Evolutionary conservation across 2,797 vertebrate genomes (phyloP), one percentile per base, ranked within the genome.

Genomic region (Coilia nasus): DNA sequence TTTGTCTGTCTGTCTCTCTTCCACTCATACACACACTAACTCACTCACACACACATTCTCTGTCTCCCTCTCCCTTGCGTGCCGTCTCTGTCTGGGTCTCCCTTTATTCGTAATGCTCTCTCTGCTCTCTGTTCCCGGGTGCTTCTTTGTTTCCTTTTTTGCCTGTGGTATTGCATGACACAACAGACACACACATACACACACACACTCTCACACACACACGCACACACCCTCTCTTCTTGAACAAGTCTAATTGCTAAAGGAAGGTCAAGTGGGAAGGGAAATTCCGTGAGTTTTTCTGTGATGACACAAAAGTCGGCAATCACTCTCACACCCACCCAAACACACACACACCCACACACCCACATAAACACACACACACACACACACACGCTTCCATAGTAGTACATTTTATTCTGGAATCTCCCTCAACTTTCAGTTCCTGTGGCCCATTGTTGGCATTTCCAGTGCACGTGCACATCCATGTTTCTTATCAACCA

Each of bases 271-370:
- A 57, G 47, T 41, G 50, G 87, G 84, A 14, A 95, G 93, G 92
- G 93, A 94, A 94, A 94, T 95, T 95, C 94, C 92, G 92, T 0
- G 90, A 93, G 93, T 94, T 95, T 94, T 91, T 94, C 90, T 91
- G 88, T 89, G 92, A 91, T 95, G 93, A 95, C 92, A 93, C 88
- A 85, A 88, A 71, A 89, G 44, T 85, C 89, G 87, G 44, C 31
- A 44, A 35, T 19, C 31, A 1, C 35, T 78, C 71, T 44, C 64
- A 15, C 64, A 4, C 87, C 86, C 85, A 85, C 89, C 88, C 88
- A 89, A 87, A 85, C 50, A 54, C 50, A 54, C 50, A 54, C 50
- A 54, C 50, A 54, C 50, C 3, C 50, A 54, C 64, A 15, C 64
- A 4, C 87, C 85, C 85, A 85, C 89, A 87, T 88, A 89, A 87